Evolutionary conservation across 2,113 vertebrate genomes (phyloP).

Genomic region (Dunckerocampus dactyliophorus): DNA sequence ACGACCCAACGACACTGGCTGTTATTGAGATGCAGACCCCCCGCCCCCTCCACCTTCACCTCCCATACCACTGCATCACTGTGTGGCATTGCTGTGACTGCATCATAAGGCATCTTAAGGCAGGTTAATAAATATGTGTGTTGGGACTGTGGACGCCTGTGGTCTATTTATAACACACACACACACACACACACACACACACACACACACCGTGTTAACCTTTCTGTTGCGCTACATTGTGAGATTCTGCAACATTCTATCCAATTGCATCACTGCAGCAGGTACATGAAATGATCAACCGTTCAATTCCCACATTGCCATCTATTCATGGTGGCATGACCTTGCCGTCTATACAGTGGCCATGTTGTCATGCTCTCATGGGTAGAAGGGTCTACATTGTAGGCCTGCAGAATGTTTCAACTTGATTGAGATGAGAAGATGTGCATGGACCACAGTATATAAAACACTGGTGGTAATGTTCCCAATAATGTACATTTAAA

Average conservation of each 20-base stretch:
- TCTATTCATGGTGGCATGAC: background rate
- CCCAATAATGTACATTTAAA: too few relatives aligned
- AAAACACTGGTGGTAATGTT: too few relatives aligned
- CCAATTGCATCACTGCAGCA: too few relatives aligned
- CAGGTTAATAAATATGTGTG: slow-evolving; percentile 55
- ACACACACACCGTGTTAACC: background rate
- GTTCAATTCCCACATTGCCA: background rate
- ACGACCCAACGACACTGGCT: background rate
- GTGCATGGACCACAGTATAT: too few relatives aligned
- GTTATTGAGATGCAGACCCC: background rate
- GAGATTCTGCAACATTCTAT: slow-evolving; percentile 3
- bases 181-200: too few relatives aligned
- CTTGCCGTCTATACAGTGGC: background rate
- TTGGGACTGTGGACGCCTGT: slow-evolving; percentile 38
- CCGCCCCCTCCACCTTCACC: background rate
- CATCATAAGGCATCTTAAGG: slow-evolving; percentile 19
- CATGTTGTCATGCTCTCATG: background rate
- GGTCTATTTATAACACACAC: slow-evolving; percentile 57
- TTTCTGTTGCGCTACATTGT: slow-evolving; percentile 1
- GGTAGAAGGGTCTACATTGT: too few relatives aligned
- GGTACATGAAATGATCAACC: background rate
- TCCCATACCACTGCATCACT: slow-evolving; percentile 18
- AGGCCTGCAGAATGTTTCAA: too few relatives aligned
- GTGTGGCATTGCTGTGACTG: background rate
- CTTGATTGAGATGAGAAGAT: background rate